These are phyloP conservation scores for Capreolus pygargus DNA, from an alignment of 2,113 vertebrate genomes.

Conservation along the genomic window DNA sequence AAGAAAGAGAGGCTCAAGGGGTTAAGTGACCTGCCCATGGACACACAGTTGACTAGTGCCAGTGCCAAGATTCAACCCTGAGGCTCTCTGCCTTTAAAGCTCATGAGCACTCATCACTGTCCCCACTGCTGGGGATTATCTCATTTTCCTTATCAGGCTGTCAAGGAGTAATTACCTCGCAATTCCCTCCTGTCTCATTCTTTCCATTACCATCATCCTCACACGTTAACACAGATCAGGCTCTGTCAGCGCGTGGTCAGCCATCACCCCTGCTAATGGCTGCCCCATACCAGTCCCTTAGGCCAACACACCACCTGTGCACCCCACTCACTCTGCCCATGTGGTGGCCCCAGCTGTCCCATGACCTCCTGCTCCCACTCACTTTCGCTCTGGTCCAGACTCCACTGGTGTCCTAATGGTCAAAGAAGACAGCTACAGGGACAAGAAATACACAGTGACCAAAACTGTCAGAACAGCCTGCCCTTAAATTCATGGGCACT, in stretches of 20 bases:
- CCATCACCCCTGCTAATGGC: neutral
- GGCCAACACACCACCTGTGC: neutral
- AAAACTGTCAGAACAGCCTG: neutral
- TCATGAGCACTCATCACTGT: neutral
- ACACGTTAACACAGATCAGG: neutral
- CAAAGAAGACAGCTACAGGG: neutral
- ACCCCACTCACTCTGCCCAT: too few relatives aligned
- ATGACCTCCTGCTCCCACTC: neutral
- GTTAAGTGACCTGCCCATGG: neutral
- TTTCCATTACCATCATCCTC: neutral
- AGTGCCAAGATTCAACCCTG: neutral
- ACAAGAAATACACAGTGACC: neutral
- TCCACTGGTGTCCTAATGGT: neutral
- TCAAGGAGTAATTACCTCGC: neutral
- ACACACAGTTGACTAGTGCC: neutral
- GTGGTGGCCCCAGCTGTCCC: neutral
- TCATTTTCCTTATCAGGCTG: neutral
- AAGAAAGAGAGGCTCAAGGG: neutral
- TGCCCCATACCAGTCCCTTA: neutral
- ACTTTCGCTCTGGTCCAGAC: neutral
- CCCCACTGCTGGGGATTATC: neutral
- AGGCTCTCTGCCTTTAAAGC: neutral
- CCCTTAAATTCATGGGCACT: neutral
- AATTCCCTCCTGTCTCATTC: neutral
- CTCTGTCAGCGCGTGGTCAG: neutral